These are phyloP conservation scores for Neoarius graeffei DNA, from an alignment of 2,113 vertebrate species.

Conservation along the genomic window DNA sequence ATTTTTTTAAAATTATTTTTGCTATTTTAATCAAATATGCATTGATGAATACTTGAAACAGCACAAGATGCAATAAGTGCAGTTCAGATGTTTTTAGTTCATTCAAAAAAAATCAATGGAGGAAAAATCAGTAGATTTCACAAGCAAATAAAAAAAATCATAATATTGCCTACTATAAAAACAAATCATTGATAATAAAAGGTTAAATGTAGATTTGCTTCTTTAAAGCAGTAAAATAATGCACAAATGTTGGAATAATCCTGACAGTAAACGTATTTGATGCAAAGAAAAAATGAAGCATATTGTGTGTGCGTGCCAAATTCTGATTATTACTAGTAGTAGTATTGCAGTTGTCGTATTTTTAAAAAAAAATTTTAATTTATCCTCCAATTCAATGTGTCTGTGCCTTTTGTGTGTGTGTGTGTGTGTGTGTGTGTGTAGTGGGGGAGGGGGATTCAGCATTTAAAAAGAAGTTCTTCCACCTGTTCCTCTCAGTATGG, in stretches of 20 bases:
- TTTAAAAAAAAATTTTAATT: neutral
- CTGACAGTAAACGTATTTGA: neutral
- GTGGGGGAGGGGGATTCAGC: neutral
- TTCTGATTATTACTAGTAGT: neutral
- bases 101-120: neutral
- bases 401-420: neutral
- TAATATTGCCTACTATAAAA: neutral
- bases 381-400: neutral
- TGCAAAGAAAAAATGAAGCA: neutral
- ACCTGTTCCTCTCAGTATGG: slow-evolving; percentile 26
- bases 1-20: neutral
- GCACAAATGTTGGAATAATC: neutral
- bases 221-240: neutral
- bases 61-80: neutral
- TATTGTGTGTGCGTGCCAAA: neutral
- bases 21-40: no score
- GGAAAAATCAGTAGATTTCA: neutral
- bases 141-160: neutral
- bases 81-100: neutral
- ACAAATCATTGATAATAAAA: neutral
- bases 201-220: neutral
- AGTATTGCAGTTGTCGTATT: neutral
- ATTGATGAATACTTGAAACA: neutral
- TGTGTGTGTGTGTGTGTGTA: neutral
- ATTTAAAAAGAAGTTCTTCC: slow-evolving; percentile 29